Conservation (phyloP, 2,797 vertebrate genomes). For the Siniperca obscura region DNA sequence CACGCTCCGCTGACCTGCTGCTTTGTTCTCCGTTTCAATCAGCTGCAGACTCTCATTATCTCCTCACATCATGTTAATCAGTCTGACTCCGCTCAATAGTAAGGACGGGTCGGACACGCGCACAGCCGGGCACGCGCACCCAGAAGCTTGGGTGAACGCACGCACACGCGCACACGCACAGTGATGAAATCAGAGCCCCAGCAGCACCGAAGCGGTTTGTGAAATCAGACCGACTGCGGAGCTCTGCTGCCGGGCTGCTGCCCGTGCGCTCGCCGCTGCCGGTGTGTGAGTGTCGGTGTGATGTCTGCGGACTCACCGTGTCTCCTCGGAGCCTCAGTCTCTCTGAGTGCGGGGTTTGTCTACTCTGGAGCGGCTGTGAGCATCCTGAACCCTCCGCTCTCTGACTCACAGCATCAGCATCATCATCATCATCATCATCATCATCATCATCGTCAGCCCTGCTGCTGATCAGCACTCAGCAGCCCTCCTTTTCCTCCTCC, state of each 20-base stretch:
- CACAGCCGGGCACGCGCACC: conserved; percentile 9
- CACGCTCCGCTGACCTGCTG: conserved; percentile 26
- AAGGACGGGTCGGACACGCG: conserved; percentile 7
- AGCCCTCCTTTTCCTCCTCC: conserved; percentile 56
- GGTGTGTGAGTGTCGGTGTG: conserved; percentile 30
- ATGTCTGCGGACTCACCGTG: conserved; percentile 64
- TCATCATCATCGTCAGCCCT: conserved; percentile 51
- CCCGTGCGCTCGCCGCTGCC: not conserved
- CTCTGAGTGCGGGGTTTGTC: conserved; percentile 33
- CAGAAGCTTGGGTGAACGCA: not conserved
- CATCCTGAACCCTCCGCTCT: conserved; percentile 64
- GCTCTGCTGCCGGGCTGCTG: conserved; percentile 9
- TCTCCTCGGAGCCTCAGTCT: conserved; percentile 49
- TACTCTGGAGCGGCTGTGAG: conserved; percentile 59
- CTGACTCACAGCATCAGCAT: conserved; percentile 70
- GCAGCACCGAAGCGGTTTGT: not conserved
- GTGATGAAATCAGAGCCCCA: not conserved
- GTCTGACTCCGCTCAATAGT: conserved; percentile 38
- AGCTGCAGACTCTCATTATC: conserved; percentile 55
- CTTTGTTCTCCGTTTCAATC: conserved; percentile 57
- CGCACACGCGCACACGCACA: conserved; percentile 1
- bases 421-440: conserved; percentile 46
- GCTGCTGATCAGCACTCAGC: conserved; percentile 51
- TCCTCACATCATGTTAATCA: conserved; percentile 61
- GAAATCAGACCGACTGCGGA: not conserved